phyloP scores from a whole-genome alignment of 2,888 invertebrate species.

The Agelastica alni region DNA sequence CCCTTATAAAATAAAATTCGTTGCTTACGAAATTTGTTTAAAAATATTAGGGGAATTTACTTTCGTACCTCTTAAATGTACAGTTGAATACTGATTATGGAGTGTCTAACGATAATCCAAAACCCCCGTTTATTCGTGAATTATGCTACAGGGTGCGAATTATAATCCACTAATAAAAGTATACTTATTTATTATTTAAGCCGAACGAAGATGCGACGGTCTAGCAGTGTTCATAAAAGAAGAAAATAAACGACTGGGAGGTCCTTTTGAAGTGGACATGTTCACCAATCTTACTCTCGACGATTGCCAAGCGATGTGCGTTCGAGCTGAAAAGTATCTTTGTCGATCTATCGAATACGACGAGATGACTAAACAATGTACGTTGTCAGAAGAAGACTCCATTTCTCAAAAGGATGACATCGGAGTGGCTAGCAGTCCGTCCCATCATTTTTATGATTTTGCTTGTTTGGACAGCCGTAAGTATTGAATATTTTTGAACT shows the following conservation, averaged over 20 bases:
- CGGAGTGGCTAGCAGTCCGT: constrained; percentile 80
- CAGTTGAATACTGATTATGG: too few species aligned
- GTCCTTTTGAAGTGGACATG: constrained; percentile 86
- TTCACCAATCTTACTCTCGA: constrained; percentile 84
- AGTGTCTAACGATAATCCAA: too few species aligned
- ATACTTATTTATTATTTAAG: constrained; percentile 57
- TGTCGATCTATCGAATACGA: constrained; percentile 90
- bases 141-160: too few species aligned
- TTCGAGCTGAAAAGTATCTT: constrained; percentile 85
- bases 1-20: too few species aligned
- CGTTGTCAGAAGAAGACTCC: constrained; percentile 90
- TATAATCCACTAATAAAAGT: neutral
- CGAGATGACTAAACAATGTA: constrained; percentile 82
- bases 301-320: constrained; percentile 86
- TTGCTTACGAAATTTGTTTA: too few species aligned
- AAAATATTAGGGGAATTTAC: too few species aligned
- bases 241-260: constrained; percentile 84
- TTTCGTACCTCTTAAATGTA: too few species aligned
- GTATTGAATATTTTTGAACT: constrained; percentile 51
- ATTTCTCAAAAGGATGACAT: constrained; percentile 88
- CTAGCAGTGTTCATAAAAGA: constrained; percentile 87
- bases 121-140: too few species aligned
- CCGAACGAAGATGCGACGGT: constrained; percentile 85
- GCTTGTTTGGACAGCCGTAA: constrained; percentile 89
- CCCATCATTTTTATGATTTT: constrained; percentile 86